Evolutionary conservation across 2,797 vertebrate species (phyloP).

Genomic region (Centroberyx gerrardi): DNA sequence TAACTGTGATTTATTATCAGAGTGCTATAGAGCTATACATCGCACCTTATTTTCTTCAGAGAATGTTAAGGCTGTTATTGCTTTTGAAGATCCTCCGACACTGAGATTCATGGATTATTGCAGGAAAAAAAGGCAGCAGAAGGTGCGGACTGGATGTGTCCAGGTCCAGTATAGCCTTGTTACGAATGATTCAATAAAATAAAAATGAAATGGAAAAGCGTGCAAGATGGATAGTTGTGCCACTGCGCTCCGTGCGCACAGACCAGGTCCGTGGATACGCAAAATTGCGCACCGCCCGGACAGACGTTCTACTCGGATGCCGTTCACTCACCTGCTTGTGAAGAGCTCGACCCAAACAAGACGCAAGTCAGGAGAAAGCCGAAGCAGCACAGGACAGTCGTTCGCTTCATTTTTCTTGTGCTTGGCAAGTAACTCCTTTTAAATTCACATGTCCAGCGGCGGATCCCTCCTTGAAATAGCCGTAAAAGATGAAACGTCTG

Average conservation of each 20-base stretch:
- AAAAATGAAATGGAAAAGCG: slow-evolving; percentile 21
- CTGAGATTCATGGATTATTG: neutral
- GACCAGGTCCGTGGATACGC: slow-evolving; percentile 42
- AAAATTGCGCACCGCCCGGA: slow-evolving; percentile 46
- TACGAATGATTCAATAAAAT: neutral
- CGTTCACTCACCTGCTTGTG: slow-evolving; percentile 87
- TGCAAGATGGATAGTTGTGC: slow-evolving; percentile 19
- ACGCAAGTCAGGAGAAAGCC: slow-evolving; percentile 82
- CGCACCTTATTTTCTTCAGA: neutral
- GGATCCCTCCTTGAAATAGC: slow-evolving; percentile 72
- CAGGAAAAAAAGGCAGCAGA: no score
- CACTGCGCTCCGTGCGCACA: slow-evolving; percentile 63
- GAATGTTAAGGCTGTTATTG: neutral
- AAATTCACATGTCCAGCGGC: slow-evolving; percentile 88
- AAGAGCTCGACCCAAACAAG: slow-evolving; percentile 77
- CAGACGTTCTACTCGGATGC: slow-evolving; percentile 23
- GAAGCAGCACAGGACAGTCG: slow-evolving; percentile 78
- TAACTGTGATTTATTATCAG: no score
- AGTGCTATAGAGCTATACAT: no score
- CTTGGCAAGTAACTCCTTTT: slow-evolving; percentile 80
- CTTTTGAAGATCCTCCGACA: neutral
- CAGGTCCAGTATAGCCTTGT: no score
- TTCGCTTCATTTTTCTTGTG: slow-evolving; percentile 83
- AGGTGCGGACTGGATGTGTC: no score
- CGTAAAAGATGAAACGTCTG: slow-evolving; percentile 52